phyloP scores from a whole-genome alignment of 1,140 invertebrate genomes.

The Cydia splendana region DNA sequence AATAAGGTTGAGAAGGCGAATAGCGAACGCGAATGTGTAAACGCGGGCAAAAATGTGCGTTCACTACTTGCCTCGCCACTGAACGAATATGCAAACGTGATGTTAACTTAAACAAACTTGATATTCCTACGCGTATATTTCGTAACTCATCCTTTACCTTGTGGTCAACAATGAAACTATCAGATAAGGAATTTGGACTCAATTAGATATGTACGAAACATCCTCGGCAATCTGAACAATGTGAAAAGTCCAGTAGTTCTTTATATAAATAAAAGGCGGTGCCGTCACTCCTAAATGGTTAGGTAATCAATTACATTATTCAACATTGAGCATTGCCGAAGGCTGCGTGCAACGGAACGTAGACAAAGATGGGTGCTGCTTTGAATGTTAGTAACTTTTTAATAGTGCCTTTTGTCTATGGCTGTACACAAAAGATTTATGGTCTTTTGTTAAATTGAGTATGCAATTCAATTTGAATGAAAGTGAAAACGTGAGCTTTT shows the following conservation, averaged over 20 bases:
- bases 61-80: too few relatives aligned
- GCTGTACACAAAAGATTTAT: neutral
- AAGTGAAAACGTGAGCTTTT: conserved; percentile 23
- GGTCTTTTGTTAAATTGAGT: neutral
- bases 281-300: conserved; percentile 30
- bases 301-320: conserved; percentile 31
- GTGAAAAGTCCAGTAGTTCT: conserved; percentile 22
- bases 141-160: conserved; percentile 24
- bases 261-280: conserved; percentile 18
- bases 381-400: conserved; percentile 30
- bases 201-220: conserved; percentile 17
- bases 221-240: conserved; percentile 3
- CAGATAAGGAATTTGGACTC: conserved; percentile 11
- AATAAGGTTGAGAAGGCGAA: too few relatives aligned
- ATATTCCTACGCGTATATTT: conserved; percentile 23
- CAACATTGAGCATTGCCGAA: conserved; percentile 30
- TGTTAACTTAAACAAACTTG: neutral
- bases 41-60: too few relatives aligned
- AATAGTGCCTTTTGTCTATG: conserved; percentile 22
- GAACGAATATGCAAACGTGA: too few relatives aligned
- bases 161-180: conserved; percentile 15
- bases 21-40: too few relatives aligned
- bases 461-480: neutral
- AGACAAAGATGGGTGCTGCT: conserved; percentile 32
- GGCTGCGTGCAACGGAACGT: conserved; percentile 25